A percentile compares a stretch with the other conserved stretches of the same genome.
These are phyloP conservation scores for Dryas iulia DNA, from an alignment of 1,140 invertebrate genomes.

Conservation along the genomic window DNA sequence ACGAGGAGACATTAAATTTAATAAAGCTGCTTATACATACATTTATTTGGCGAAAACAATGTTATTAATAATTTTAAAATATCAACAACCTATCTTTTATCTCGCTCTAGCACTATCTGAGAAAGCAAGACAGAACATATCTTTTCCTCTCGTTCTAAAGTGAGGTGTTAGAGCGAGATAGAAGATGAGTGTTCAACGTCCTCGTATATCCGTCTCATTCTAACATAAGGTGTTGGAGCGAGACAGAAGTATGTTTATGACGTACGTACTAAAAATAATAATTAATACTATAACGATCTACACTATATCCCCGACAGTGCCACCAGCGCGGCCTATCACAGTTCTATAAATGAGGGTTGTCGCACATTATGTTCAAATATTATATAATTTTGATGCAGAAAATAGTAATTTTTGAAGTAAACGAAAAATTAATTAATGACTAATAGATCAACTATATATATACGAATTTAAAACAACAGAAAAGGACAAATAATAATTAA, in stretches of 20 bases:
- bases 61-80: not conserved
- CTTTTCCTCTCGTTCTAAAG: no score
- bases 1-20: not conserved
- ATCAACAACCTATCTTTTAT: not conserved
- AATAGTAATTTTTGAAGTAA: no score
- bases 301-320: slow-evolving; percentile 4
- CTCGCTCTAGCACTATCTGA: not conserved
- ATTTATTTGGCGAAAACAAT: not conserved
- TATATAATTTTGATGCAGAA: not conserved
- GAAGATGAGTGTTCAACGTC: not conserved
- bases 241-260: no score
- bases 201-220: no score
- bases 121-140: not conserved
- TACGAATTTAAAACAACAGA: no score
- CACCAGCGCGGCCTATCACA: slow-evolving; percentile 10
- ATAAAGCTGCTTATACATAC: not conserved
- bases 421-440: no score
- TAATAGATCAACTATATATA: no score
- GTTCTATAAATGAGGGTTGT: not conserved
- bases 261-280: not conserved
- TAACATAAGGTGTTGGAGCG: not conserved
- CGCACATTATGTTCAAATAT: not conserved
- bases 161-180: no score
- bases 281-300: slow-evolving; percentile 21
- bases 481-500: no score